These are phyloP conservation scores for Epinephelus fuscoguttatus DNA, from an alignment of 2,113 vertebrate species.

Conservation along the genomic window DNA sequence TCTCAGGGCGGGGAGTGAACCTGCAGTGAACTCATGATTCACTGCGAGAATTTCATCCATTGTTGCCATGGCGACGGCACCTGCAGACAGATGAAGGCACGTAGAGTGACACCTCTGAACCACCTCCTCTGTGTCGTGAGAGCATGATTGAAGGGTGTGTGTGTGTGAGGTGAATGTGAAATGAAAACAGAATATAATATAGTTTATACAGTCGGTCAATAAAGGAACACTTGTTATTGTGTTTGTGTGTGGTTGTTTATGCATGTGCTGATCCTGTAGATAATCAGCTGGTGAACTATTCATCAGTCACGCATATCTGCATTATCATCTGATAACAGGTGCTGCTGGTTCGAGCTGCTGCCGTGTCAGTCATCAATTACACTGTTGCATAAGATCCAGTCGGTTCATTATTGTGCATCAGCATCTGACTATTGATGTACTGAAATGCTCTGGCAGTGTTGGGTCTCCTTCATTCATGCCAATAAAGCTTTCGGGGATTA, in stretches of 20 bases:
- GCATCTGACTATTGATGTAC: slow-evolving; percentile 27
- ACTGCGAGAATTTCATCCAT: slow-evolving; percentile 34
- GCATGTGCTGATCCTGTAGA: background rate
- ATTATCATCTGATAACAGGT: slow-evolving; percentile 19
- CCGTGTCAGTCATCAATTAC: slow-evolving; percentile 20
- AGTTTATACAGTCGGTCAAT: slow-evolving; percentile 2
- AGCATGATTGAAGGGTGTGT: slow-evolving; percentile 1
- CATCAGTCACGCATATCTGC: slow-evolving; percentile 18
- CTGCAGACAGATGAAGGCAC: slow-evolving; percentile 50
- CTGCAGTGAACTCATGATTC: slow-evolving; percentile 47
- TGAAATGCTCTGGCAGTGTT: slow-evolving; percentile 33
- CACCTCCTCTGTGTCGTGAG: slow-evolving; percentile 20
- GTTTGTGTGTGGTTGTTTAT: background rate
- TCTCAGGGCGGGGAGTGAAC: slow-evolving; percentile 24
- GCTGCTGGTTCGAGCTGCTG: slow-evolving; percentile 26
- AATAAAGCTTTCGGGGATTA: slow-evolving; percentile 34
- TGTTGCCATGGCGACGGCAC: slow-evolving; percentile 66
- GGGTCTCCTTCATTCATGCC: slow-evolving; percentile 22
- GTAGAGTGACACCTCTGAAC: slow-evolving; percentile 20
- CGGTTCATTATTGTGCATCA: slow-evolving; percentile 45
- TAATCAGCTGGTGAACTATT: slow-evolving; percentile 17
- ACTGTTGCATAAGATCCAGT: slow-evolving; percentile 46
- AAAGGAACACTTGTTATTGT: background rate
- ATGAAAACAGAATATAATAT: background rate
- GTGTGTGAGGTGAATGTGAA: background rate